Base-by-base conservation (phyloP, 2,888 invertebrate species). In the Amiota communis region DNA sequence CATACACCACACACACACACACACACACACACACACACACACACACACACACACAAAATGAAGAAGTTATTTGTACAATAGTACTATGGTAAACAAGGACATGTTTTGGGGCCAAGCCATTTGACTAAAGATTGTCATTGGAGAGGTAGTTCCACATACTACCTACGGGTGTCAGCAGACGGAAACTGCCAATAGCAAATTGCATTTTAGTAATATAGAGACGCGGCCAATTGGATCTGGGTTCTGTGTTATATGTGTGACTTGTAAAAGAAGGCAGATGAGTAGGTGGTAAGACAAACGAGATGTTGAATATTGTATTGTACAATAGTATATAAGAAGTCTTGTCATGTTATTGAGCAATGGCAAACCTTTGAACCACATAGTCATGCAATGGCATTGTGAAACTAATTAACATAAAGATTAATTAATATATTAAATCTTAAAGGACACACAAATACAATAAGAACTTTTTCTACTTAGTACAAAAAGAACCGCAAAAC, bases 141-240 rank as follows among this genome's bases (percentile, higher is more conserved):
- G 20, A 47, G 47, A 56, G 8, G 63, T 36, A 2, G 8, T 36
- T 36, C 36, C 3, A 23, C 23, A 36, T 36, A 6, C 36, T 36
- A 36, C 23, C 4, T 36, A 36, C 6, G 36, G 8, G 36, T 36
- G 36, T 6, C 2, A 36, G 20, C 36, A 65, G 69, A 71, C 15
- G 10, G 72, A 73, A 72, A 77, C 74, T 65, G 73, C 78, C 79
- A 80, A 79, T 75, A 77, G 82, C 78, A 80, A 84, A 83, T 83
- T 85, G 84, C 84, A 84, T 83, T 79, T 81, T 74, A 59, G 59
- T 83, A 79, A 78, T 75, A 36, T 6, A 36, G 36, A 36, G 8
- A 36, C 36, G 36, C 4, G 36, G 36, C 36, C 36, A 36, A 36
- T 36, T 2, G 36, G 36, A 36, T 36, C 36, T 36, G 36, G 36